phyloP scores from a whole-genome alignment of 2,113 vertebrate genomes.

The Gymnobelideus leadbeateri region DNA sequence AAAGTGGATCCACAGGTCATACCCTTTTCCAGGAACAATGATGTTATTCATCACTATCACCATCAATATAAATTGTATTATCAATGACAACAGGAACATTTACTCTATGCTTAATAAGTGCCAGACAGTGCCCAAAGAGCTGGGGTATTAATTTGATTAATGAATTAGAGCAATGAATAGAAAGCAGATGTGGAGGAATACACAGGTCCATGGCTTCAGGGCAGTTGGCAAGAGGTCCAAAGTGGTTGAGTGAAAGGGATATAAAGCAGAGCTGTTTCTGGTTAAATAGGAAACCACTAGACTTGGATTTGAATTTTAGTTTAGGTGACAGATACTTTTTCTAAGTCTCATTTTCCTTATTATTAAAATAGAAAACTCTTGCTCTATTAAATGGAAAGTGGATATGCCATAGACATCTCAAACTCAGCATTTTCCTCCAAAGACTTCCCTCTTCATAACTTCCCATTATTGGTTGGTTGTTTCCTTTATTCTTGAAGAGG shows the following conservation, averaged over 20 bases:
- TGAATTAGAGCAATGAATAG: neutral
- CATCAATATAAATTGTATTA: neutral
- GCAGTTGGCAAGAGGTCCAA: neutral
- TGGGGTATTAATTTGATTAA: neutral
- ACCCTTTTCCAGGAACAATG: neutral
- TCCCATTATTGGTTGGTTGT: neutral
- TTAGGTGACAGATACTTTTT: neutral
- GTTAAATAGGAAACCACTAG: neutral
- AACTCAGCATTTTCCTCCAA: neutral
- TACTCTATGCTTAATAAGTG: neutral
- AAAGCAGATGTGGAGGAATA: neutral
- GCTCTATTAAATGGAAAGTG: neutral
- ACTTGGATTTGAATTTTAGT: neutral
- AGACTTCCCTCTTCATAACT: no score
- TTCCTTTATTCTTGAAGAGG: no score
- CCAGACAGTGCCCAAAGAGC: neutral
- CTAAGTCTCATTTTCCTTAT: neutral
- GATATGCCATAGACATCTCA: neutral
- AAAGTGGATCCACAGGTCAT: neutral
- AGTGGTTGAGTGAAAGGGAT: neutral
- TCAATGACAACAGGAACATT: neutral
- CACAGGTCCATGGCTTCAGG: neutral
- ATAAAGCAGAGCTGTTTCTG: neutral
- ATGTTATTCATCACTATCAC: neutral
- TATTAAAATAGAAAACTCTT: neutral